Evolutionary conservation across 2,888 invertebrate genomes (phyloP), one percentile per base, ranked within the genome.

Genomic region (Euzetes globulus): DNA sequence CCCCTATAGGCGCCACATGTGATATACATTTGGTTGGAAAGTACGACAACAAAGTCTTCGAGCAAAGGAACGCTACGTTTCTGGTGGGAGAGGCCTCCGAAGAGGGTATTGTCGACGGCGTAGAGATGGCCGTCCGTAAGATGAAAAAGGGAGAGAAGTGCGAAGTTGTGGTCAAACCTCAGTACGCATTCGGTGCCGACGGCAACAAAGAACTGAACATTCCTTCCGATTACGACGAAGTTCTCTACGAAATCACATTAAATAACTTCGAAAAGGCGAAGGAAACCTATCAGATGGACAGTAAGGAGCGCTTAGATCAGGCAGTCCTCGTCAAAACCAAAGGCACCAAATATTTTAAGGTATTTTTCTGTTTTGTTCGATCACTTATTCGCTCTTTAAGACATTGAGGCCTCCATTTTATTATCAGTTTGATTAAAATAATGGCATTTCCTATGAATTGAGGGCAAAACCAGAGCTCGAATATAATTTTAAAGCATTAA

Each of bases 321-420:
- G 88, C 91, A 0, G 88, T 89, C 82, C 84, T 90, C 17, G 89
- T 88, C 77, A 98, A 98, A 83, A 90, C 91, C 77, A 94, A 92
- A 81, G 98, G 96, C 65, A 96, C 94, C 0, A 86, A 87, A 70
- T 95, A 92, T 82, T 94, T 94, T 81, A 94, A 78, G 74, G 75
- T 70, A 74, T 22, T 72, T 1, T 41, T 13, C 11, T 13, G 33
- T 33, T 33, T 33, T n/a, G n/a, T 33, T 33, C 4, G 9, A 33
- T 9, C 33, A 33, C 33, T 33, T 33, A n/a, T n/a, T n/a, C n/a
- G n/a, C n/a, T n/a, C n/a, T n/a, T n/a, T n/a, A n/a, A n/a, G n/a
- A n/a, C n/a, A n/a, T n/a, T n/a, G n/a, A n/a, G n/a, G n/a, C n/a
- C n/a, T n/a, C n/a, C n/a, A n/a, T n/a, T n/a, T n/a, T n/a, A n/a